Percentiles rank a stretch among this genome's conserved stretches.
These are phyloP conservation scores for Drosophila seclusa DNA, from an alignment of 2,888 invertebrate genomes.

Conservation along the genomic window DNA sequence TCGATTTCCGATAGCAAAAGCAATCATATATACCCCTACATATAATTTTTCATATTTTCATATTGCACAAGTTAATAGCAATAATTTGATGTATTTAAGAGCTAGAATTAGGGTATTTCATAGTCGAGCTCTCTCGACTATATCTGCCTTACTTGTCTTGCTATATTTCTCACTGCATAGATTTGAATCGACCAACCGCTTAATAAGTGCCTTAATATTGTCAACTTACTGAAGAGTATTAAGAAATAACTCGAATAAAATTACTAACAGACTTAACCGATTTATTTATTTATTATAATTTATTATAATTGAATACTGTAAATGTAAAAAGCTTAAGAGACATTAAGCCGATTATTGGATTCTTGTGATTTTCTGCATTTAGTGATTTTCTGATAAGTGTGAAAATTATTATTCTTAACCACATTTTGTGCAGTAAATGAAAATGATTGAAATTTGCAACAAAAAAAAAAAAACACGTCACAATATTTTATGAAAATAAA, in stretches of 20 bases:
- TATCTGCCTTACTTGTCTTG: not conserved
- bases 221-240: not conserved
- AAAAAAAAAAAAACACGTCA: conserved; percentile 5
- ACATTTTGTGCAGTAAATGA: conserved; percentile 58
- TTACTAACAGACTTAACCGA: not conserved
- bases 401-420: conserved; percentile 28
- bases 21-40: not conserved
- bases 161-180: not conserved
- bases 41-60: not conserved
- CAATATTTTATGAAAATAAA: conserved; percentile 56
- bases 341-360: conserved; percentile 5
- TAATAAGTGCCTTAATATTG: not conserved
- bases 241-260: not conserved
- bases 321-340: not conserved
- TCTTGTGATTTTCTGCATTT: not conserved
- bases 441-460: conserved; percentile 45
- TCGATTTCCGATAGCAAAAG: not conserved
- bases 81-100: not conserved
- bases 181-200: not conserved
- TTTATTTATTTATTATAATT: not conserved
- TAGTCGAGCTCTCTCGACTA: not conserved
- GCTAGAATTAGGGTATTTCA: not conserved
- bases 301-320: not conserved
- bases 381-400: not conserved
- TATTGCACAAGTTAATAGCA: not conserved